These are phyloP conservation scores for Leucophora obtusa DNA, from an alignment of 2,888 invertebrate genomes.

Conservation along the genomic window DNA sequence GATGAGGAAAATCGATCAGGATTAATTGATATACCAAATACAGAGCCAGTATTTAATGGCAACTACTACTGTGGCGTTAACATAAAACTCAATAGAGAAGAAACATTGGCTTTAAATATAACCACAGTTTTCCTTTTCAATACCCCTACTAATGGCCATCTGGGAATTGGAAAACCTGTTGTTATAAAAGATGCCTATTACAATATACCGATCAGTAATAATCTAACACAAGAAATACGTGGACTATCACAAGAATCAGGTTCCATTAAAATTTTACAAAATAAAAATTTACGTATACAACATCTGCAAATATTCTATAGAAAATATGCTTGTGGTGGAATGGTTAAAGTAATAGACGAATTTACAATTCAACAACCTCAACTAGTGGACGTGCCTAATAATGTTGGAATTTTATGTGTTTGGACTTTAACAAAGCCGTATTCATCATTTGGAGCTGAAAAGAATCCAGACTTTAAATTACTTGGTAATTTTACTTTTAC, in stretches of 20 bases:
- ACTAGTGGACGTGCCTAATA: constrained; percentile 63
- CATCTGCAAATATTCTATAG: constrained; percentile 80
- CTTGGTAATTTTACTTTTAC: constrained; percentile 80
- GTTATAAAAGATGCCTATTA: constrained; percentile 1
- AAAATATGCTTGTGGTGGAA: constrained; percentile 85
- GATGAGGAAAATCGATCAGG: constrained; percentile 78
- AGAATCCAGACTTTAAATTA: constrained; percentile 74
- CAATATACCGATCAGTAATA: not conserved
- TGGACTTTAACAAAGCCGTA: constrained; percentile 81
- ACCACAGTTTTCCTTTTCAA: not conserved
- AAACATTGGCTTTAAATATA: constrained; percentile 71
- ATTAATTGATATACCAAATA: constrained; percentile 44
- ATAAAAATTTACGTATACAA: constrained; percentile 41
- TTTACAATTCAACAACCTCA: constrained; percentile 74
- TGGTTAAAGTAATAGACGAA: constrained; percentile 75
- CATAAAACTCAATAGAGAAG: constrained; percentile 62
- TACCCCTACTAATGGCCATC: not conserved
- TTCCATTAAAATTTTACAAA: constrained; percentile 67
- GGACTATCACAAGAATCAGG: constrained; percentile 59
- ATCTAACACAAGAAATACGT: constrained; percentile 41
- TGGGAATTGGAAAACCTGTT: not conserved
- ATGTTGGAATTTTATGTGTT: constrained; percentile 83
- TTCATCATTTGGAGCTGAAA: constrained; percentile 52
- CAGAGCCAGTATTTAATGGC: not conserved
- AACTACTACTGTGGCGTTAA: constrained; percentile 69